Conservation (phyloP, 1,140 invertebrate genomes). For the Aphidius gifuensis region DNA sequence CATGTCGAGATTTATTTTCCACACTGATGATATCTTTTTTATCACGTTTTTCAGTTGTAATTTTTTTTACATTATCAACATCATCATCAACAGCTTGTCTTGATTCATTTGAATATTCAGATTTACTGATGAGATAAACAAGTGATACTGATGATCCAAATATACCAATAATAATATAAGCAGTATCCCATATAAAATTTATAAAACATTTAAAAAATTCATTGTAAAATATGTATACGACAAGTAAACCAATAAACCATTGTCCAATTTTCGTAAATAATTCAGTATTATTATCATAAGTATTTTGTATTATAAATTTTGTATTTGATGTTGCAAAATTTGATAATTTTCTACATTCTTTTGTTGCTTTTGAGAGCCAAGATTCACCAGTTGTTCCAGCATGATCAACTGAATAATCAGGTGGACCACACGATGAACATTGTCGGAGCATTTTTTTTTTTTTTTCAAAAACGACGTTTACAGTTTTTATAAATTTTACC, state of each 20-base stretch:
- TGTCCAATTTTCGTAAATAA: not conserved
- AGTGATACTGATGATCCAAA: slow-evolving; percentile 9
- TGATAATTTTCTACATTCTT: not conserved
- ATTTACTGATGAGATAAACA: not conserved
- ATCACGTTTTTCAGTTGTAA: slow-evolving; percentile 35
- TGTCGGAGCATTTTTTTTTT: not conserved
- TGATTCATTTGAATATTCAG: not conserved
- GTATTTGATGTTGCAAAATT: not conserved
- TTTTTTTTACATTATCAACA: not conserved
- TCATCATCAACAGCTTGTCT: not conserved
- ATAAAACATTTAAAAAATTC: slow-evolving; percentile 19
- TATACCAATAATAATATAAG: slow-evolving; percentile 18
- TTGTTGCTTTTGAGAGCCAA: not conserved
- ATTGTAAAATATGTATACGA: slow-evolving; percentile 21
- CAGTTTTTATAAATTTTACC: too few species aligned
- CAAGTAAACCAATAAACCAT: not conserved
- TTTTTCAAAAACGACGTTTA: too few species aligned
- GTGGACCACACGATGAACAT: slow-evolving; percentile 3
- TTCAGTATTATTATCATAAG: not conserved
- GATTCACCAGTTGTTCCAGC: not conserved
- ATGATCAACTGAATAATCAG: not conserved
- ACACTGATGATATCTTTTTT: slow-evolving; percentile 31
- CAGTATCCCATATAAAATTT: slow-evolving; percentile 20
- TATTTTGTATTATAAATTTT: not conserved
- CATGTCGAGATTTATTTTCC: slow-evolving; percentile 16